Base-by-base conservation (phyloP, 2,113 vertebrate genomes). In the Baryphthengus martii region DNA sequence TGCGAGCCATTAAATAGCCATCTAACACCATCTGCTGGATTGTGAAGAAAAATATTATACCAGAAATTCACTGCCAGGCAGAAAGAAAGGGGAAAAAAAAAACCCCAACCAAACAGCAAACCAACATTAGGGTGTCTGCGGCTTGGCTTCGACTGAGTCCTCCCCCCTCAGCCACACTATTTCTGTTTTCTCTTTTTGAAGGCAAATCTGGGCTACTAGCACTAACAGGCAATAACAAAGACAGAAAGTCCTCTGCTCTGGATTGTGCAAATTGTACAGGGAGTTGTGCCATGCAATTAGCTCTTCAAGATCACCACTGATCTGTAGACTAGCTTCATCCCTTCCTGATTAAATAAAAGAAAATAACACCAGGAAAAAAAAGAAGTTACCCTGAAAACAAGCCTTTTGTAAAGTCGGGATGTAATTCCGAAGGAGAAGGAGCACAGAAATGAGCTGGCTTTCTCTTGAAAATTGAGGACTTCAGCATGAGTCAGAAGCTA, bases 11-110 rank as follows among this genome's bases (percentile, higher is more conserved):
- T 88, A 88, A 95, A 82, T 75, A 94, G 94, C 95, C 81, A 63
- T 90, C 95, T 96, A 96, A 96, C 97, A 95, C 97, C 97, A 97
- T 92, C 96, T 97, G 90, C 95, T 96, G 95, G 96, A 81, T 74
- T 76, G 56, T 25, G n/a, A 66, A 73, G 91, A 82, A 83, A 85
- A n/a, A n/a, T n/a, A n/a, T n/a, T n/a, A 52, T 15, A 63, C 6
- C 2, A 13, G 50, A n/a, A 75, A 13, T 10, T 85, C 55, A 31
- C 61, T 87, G 70, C 25, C 6, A 3, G 23, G 31, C 39, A 92
- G 68, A 78, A 50, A 55, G n/a, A 25, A 44, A 37, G 17, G 5
- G 9, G 11, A 26, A 49, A 52, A 45, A 29, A 68, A 25, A 45
- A 17, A 14, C 1, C 24, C 26, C 26, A 18, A 52, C 28, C 52